Conservation (phyloP, 2,797 vertebrate genomes). For the Champsocephalus gunnari region DNA sequence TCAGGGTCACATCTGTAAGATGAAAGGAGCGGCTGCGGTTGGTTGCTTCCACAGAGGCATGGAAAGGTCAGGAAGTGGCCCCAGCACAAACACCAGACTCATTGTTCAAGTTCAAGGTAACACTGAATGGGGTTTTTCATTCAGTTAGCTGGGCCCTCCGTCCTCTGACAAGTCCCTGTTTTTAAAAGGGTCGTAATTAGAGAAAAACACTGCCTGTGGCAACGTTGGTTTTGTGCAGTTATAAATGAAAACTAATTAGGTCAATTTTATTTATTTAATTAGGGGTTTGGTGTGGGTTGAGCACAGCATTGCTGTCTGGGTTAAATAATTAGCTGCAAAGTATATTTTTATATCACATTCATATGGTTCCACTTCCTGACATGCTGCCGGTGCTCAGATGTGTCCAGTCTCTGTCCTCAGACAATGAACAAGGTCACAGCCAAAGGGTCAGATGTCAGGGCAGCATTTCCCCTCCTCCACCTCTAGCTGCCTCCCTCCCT, state of each 20-base stretch:
- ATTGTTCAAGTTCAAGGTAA: conserved; percentile 87
- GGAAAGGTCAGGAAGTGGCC: conserved; percentile 82
- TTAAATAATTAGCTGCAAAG: conserved; percentile 14
- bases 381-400: conserved; percentile 70
- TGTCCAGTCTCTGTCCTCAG: conserved; percentile 68
- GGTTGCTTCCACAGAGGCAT: conserved; percentile 75
- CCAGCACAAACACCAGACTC: conserved; percentile 79
- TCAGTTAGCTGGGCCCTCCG: conserved; percentile 58
- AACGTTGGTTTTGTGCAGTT: conserved; percentile 53
- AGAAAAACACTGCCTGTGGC: conserved; percentile 60
- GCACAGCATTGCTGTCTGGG: conserved; percentile 3
- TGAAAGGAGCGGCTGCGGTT: conserved; percentile 78
- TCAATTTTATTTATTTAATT: conserved; percentile 67
- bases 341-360: not conserved
- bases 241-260: conserved; percentile 74
- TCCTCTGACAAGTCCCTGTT: conserved; percentile 60
- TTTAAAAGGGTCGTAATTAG: conserved; percentile 64
- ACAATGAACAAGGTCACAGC: conserved; percentile 82
- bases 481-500: conserved; percentile 28
- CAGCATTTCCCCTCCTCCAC: conserved; percentile 57
- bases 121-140: conserved; percentile 76
- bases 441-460: conserved; percentile 78
- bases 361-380: conserved; percentile 5
- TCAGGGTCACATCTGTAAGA: conserved; percentile 77
- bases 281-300: conserved; percentile 28